phyloP scores from a whole-genome alignment of 2,797 vertebrate genomes.

The Leptodactylus fallax region DNA sequence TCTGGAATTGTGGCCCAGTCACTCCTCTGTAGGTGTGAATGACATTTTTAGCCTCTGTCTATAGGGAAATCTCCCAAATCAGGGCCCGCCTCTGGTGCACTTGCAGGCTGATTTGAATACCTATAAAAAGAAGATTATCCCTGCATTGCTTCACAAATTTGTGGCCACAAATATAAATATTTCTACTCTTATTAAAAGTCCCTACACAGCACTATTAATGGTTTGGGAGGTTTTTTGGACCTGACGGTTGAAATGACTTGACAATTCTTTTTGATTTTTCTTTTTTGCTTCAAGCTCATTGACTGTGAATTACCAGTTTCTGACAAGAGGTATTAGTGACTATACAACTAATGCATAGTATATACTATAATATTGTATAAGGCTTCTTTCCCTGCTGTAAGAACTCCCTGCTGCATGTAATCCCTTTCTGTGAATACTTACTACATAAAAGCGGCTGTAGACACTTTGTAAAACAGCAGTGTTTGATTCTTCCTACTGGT shows the following conservation, averaged over 20 bases:
- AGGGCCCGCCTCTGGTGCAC: no score
- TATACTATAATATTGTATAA: neutral
- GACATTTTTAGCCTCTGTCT: no score
- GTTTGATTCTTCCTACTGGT: slow-evolving; percentile 27
- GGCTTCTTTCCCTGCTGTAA: slow-evolving; percentile 13
- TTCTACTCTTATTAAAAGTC: no score
- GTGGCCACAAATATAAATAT: no score
- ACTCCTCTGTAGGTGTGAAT: no score
- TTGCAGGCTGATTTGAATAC: no score
- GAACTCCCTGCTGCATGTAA: slow-evolving; percentile 17
- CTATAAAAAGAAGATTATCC: no score
- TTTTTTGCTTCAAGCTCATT: neutral
- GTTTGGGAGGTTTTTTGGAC: no score
- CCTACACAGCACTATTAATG: no score
- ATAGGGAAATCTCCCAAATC: no score
- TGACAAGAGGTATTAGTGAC: neutral
- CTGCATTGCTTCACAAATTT: no score
- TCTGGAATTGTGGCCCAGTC: no score
- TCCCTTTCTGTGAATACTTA: neutral
- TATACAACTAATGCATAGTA: slow-evolving; percentile 26
- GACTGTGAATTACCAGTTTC: neutral
- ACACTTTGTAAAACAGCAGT: neutral
- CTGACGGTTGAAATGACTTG: neutral
- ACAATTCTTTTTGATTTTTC: neutral
- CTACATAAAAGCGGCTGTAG: slow-evolving; percentile 19